Percentiles rank a stretch among this genome's conserved stretches.
Conservation (phyloP, 2,797 vertebrate species). For the Furcifer pardalis region DNA sequence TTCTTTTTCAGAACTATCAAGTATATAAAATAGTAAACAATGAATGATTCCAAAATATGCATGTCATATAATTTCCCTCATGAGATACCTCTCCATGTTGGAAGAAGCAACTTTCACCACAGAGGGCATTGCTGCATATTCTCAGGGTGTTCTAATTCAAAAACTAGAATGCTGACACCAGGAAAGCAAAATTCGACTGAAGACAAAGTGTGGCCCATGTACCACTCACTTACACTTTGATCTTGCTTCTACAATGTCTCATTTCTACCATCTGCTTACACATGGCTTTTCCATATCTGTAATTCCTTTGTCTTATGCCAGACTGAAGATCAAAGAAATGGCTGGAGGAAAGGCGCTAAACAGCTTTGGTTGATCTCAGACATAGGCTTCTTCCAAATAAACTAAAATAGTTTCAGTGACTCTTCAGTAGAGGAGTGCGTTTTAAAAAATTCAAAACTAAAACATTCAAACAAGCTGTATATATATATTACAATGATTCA, state of each 20-base stretch:
- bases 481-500: neutral
- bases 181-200: neutral
- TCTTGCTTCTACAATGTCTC: neutral
- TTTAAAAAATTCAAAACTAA: neutral
- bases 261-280: slow-evolving; percentile 19
- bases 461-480: slow-evolving; percentile 10
- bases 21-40: neutral
- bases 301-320: slow-evolving; percentile 40
- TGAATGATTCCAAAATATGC: neutral
- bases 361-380: neutral
- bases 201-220: neutral
- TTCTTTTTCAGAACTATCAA: neutral
- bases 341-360: slow-evolving; percentile 24
- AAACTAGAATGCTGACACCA: neutral
- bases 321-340: slow-evolving; percentile 30
- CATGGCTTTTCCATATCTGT: slow-evolving; percentile 6
- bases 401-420: slow-evolving; percentile 32
- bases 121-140: neutral
- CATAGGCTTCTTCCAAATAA: slow-evolving; percentile 39
- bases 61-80: neutral
- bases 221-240: slow-evolving; percentile 1
- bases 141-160: neutral
- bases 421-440: neutral
- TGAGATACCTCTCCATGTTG: neutral
- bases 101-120: neutral